Percentiles rank a stretch among this genome's conserved stretches.
Conservation (phyloP, 2,797 vertebrate species). For the Crenichthys baileyi region DNA sequence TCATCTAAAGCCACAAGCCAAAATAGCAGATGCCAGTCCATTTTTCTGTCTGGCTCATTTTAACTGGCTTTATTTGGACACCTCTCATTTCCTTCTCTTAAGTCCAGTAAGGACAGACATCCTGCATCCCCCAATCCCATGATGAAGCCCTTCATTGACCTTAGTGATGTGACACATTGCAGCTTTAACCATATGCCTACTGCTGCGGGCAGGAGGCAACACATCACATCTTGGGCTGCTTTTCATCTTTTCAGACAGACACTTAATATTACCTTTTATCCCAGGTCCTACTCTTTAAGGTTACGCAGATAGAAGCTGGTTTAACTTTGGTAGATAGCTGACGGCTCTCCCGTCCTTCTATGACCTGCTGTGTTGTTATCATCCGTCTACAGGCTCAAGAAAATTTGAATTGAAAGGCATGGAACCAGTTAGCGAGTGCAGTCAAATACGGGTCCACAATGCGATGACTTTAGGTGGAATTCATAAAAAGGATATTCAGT, state of each 20-base stretch:
- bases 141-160: slow-evolving; percentile 66
- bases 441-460: slow-evolving; percentile 46
- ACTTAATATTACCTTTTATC: slow-evolving; percentile 77
- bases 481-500: slow-evolving; percentile 57
- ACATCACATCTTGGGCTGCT: slow-evolving; percentile 48
- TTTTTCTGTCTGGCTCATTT: slow-evolving; percentile 74
- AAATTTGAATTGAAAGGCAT: slow-evolving; percentile 51
- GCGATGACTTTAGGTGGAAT: slow-evolving; percentile 60
- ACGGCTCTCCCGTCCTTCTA: slow-evolving; percentile 63
- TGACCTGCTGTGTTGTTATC: slow-evolving; percentile 57
- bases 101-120: slow-evolving; percentile 69
- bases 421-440: slow-evolving; percentile 57
- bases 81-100: slow-evolving; percentile 82
- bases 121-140: slow-evolving; percentile 74
- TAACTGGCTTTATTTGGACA: slow-evolving; percentile 80
- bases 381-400: slow-evolving; percentile 41
- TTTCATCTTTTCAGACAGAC: slow-evolving; percentile 76
- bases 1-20: slow-evolving; percentile 49
- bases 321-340: slow-evolving; percentile 67
- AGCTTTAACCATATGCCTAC: slow-evolving; percentile 22
- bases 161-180: slow-evolving; percentile 43
- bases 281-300: slow-evolving; percentile 68
- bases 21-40: slow-evolving; percentile 29
- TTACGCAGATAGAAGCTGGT: slow-evolving; percentile 76
- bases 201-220: slow-evolving; percentile 38